Percentiles rank a stretch among this genome's conserved stretches.
Evolutionary conservation across 2,888 invertebrate species (phyloP).

Genomic region (Spicauda simplicius): DNA sequence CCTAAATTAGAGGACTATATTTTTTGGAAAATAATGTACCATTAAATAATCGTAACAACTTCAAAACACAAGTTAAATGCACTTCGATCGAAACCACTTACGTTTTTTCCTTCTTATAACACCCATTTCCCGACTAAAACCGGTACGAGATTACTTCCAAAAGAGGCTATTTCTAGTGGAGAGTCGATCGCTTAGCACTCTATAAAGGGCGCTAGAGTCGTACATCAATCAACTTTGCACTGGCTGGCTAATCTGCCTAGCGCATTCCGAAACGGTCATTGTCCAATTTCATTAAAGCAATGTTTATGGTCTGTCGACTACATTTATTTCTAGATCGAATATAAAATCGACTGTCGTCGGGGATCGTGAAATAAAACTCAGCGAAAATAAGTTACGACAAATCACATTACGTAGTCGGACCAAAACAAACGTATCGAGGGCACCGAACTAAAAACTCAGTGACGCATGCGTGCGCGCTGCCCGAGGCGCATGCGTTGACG

Average conservation of each 20-base stretch:
- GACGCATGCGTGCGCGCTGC: constrained; percentile 71
- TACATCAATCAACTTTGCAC: constrained; percentile 67
- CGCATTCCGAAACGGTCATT: constrained; percentile 74
- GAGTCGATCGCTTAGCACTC: constrained; percentile 45
- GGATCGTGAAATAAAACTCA: constrained; percentile 3
- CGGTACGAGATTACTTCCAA: constrained; percentile 46
- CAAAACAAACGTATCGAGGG: constrained; percentile 62
- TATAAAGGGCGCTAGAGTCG: constrained; percentile 49
- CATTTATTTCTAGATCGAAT: neutral
- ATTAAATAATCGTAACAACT: neutral
- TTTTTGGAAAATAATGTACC: neutral
- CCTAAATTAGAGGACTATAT: neutral
- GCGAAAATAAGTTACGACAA: constrained; percentile 27
- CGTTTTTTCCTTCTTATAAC: constrained; percentile 81
- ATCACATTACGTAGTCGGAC: constrained; percentile 40
- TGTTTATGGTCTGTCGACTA: constrained; percentile 7
- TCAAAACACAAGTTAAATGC: neutral
- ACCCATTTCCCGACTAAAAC: constrained; percentile 72
- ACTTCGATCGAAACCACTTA: constrained; percentile 64
- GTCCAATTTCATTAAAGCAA: constrained; percentile 54
- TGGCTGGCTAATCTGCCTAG: constrained; percentile 63
- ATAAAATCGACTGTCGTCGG: neutral
- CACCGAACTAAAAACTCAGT: constrained; percentile 48
- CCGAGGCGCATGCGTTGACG: constrained; percentile 75
- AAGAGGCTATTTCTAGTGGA: constrained; percentile 33